Evolutionary conservation across 1,140 invertebrate species (phyloP).

Genomic region (Drosophila mojavensis): DNA sequence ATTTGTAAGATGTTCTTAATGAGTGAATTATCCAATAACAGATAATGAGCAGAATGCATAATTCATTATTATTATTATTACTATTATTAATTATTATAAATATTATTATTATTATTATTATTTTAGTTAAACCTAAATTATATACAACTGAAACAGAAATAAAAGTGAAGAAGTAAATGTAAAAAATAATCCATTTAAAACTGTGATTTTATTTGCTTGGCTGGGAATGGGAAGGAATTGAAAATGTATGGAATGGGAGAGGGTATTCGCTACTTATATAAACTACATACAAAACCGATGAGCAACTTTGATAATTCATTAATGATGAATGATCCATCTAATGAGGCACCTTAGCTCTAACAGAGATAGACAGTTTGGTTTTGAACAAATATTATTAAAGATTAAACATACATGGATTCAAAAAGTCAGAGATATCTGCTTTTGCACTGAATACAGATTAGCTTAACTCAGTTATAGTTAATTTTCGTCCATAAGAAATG

Average conservation of each 20-base stretch:
- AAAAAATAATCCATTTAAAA: constrained; percentile 21
- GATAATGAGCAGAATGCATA: constrained; percentile 38
- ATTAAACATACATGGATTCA: too few relatives aligned
- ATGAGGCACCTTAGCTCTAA: too few relatives aligned
- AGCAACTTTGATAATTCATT: too few relatives aligned
- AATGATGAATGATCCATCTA: too few relatives aligned
- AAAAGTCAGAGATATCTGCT: too few relatives aligned
- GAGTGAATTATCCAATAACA: constrained; percentile 62
- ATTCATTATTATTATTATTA: constrained; percentile 38
- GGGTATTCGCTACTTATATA: too few relatives aligned
- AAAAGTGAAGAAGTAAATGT: constrained; percentile 56
- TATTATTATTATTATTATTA: constrained; percentile 59
- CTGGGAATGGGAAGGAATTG: background rate
- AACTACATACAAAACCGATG: too few relatives aligned
- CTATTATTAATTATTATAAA: constrained; percentile 46
- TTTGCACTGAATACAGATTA: too few relatives aligned
- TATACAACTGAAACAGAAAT: constrained; percentile 54
- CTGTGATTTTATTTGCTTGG: constrained; percentile 1
- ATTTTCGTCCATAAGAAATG: too few relatives aligned
- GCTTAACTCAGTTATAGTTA: too few relatives aligned
- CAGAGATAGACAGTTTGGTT: too few relatives aligned
- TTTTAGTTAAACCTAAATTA: constrained; percentile 69
- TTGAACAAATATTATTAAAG: too few relatives aligned
- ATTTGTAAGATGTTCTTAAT: constrained; percentile 65
- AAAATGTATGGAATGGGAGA: background rate